Percentiles rank a stretch among this genome's conserved stretches.
phyloP scores from a whole-genome alignment of 2,888 invertebrate species.

The Elaeidobius kamerunicus region DNA sequence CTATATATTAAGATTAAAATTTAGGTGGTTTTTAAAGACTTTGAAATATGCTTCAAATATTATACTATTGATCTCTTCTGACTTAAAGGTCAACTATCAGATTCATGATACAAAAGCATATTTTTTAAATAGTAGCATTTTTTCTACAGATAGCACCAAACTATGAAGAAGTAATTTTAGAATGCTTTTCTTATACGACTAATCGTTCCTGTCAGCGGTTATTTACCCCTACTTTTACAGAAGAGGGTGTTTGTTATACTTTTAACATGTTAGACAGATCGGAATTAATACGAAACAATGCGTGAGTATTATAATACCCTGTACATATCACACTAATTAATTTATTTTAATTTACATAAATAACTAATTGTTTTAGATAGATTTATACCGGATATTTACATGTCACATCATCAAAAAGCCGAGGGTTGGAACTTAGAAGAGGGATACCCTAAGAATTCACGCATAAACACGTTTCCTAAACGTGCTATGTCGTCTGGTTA shows the following conservation, averaged over 20 bases:
- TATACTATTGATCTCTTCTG: too few relatives aligned
- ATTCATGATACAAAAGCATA: too few relatives aligned
- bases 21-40: too few relatives aligned
- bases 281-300: conserved; percentile 59
- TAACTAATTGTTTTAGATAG: conserved; percentile 31
- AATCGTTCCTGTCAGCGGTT: conserved; percentile 54
- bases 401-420: conserved; percentile 39
- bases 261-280: conserved; percentile 65
- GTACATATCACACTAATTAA: too few relatives aligned
- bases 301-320: conserved; percentile 49
- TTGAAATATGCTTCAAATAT: too few relatives aligned
- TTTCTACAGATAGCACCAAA: conserved; percentile 46
- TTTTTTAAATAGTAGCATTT: too few relatives aligned
- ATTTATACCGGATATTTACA: conserved; percentile 41
- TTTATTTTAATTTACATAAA: too few relatives aligned
- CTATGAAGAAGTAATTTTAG: conserved; percentile 44
- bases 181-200: conserved; percentile 51
- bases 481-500: conserved; percentile 66
- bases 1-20: too few relatives aligned
- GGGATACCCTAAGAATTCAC: conserved; percentile 56
- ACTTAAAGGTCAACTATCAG: too few relatives aligned
- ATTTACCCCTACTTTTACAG: conserved; percentile 65
- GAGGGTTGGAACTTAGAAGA: conserved; percentile 62
- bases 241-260: conserved; percentile 71
- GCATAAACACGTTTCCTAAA: conserved; percentile 61